phyloP scores from a whole-genome alignment of 92 coral and sea anemone genomes.

The Heliopora coerulea region DNA sequence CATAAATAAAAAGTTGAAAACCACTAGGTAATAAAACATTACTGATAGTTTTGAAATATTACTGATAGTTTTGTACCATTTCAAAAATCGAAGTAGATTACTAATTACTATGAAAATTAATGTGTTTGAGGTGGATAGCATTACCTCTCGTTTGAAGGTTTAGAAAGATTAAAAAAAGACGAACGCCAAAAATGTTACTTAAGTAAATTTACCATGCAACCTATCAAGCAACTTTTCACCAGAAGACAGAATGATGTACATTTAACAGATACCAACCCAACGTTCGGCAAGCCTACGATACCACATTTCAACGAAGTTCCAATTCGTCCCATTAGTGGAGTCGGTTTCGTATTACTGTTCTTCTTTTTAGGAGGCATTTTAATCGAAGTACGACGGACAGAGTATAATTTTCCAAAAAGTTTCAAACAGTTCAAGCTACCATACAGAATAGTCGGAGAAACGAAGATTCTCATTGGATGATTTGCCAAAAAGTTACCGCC shows the following conservation, averaged over 20 bases:
- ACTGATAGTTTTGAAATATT: too few species aligned
- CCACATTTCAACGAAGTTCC: constrained; percentile 97
- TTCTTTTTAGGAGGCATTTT: constrained; percentile 99
- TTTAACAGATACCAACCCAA: constrained; percentile 83
- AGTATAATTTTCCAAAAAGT: not conserved
- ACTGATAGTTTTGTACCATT: too few species aligned
- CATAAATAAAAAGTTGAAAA: too few species aligned
- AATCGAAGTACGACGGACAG: not conserved
- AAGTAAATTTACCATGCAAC: constrained; percentile 12
- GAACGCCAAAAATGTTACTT: too few species aligned
- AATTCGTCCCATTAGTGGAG: constrained; percentile 93
- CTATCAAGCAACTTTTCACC: not conserved
- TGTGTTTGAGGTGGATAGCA: too few species aligned
- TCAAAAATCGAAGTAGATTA: too few species aligned
- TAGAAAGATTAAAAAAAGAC: too few species aligned
- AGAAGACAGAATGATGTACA: not conserved
- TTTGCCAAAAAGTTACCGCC: not conserved
- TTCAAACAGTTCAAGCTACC: not conserved
- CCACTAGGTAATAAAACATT: too few species aligned
- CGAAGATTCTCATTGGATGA: not conserved
- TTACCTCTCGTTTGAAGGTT: too few species aligned
- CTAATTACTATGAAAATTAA: too few species aligned
- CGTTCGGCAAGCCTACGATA: constrained; percentile 95
- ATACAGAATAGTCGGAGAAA: not conserved
- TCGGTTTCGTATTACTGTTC: constrained; percentile 68